Evolutionary conservation across 2,888 invertebrate genomes (phyloP), one percentile per base, ranked within the genome.

Genomic region (Lissonota sp.): DNA sequence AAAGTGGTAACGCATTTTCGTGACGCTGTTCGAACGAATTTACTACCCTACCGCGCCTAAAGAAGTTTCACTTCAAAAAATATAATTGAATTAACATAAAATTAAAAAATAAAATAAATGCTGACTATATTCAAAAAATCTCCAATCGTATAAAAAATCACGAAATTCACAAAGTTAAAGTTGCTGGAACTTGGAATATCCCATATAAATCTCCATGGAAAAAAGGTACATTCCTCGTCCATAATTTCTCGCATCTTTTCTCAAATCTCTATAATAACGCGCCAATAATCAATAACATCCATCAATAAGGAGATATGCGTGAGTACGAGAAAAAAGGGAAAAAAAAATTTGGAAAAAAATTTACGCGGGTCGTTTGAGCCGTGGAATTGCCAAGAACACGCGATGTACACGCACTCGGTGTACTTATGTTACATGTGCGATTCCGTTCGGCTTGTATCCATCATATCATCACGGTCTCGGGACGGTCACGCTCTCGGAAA

Each of bases 401-500:
- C 80, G 77, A 80, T 80, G 14, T 62, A 42, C 46, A 57, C 57
- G 57, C 57, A 57, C 42, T 46, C n/a, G 49, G 39, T 58, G 74
- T 26, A 58, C 57, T 66, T 46, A 26, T n/a, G n/a, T 26, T 26
- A 26, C 26, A 26, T 26, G 26, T 26, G 26, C 26, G 26, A 26
- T 26, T 26, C 26, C 26, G 26, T 44, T 7, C 72, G 53, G n/a
- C n/a, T 44, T 14, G 26, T 42, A 10, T 73, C 49, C 53, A 64
- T 60, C 69, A 8, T 67, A 77, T 66, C 67, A 60, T 63, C 46
- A 26, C 26, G 26, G n/a, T n/a, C 62, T 8, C 14, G 63, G 67
- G 53, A 78, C 76, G 75, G 82, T 79, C 83, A 82, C 83, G 83
- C 84, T 84, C 82, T 80, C 80, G 44, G 74, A 75, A 78, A 74